These are phyloP conservation scores for Oreochromis aureus DNA, from an alignment of 2,113 vertebrate genomes.

Conservation along the genomic window DNA sequence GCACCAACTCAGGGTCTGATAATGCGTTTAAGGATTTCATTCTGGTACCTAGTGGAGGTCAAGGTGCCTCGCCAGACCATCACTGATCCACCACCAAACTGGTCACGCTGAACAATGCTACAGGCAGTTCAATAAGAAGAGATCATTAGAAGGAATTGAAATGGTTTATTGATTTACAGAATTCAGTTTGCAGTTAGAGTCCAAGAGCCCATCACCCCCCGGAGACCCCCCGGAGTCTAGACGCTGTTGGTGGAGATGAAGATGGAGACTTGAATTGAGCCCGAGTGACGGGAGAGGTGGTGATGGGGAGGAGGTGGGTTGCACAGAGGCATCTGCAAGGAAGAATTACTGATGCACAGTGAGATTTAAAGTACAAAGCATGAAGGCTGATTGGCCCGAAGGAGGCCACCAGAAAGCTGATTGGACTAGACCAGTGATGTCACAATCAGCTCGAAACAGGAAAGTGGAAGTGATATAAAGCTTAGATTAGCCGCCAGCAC, in stretches of 20 bases:
- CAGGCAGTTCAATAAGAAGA: not conserved
- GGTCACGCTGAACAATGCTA: not conserved
- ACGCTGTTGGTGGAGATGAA: not conserved
- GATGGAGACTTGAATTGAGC: not conserved
- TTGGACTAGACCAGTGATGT: not conserved
- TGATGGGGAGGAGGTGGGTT: not conserved
- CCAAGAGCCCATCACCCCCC: accelerated
- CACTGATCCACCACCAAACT: not conserved
- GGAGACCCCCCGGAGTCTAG: not conserved
- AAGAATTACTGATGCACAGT: not conserved
- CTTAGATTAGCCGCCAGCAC: not conserved
- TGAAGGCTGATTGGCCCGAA: not conserved
- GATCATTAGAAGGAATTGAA: not conserved
- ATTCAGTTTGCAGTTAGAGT: not conserved
- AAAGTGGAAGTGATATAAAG: not conserved
- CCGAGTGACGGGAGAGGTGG: not conserved
- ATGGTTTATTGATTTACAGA: not conserved
- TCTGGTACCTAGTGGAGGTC: not conserved
- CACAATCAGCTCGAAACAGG: not conserved
- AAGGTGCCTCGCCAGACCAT: not conserved
- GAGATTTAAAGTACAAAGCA: not conserved
- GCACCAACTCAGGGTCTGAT: not conserved
- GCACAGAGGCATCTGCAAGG: not conserved
- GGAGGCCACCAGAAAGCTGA: not conserved
- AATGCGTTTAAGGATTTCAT: not conserved